Percentiles rank a stretch among this genome's conserved stretches.
Evolutionary conservation across 2,113 vertebrate genomes (phyloP).

Genomic region (Paramormyrops kingsleyae): DNA sequence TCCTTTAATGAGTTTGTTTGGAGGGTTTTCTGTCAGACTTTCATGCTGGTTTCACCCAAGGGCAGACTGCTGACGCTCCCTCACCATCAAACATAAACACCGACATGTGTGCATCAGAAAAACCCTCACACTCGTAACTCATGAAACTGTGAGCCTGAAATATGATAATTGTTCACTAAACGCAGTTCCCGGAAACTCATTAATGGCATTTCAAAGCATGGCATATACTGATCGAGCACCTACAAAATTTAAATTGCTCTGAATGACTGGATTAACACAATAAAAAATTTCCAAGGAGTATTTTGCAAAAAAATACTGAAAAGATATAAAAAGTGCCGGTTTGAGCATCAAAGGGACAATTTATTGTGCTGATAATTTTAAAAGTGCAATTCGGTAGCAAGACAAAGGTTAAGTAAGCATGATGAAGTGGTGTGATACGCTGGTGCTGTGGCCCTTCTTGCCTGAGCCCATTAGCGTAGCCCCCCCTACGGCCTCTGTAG

Average conservation of each 20-base stretch:
- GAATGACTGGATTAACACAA: neutral
- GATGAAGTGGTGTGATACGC: neutral
- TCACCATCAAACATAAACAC: slow-evolving; percentile 12
- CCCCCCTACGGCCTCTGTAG: neutral
- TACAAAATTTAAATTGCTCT: neutral
- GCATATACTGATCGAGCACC: neutral
- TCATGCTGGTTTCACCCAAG: slow-evolving; percentile 7
- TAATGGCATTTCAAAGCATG: neutral
- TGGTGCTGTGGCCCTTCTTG: neutral
- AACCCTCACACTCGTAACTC: neutral
- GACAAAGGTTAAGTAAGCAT: neutral
- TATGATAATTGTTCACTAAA: neutral
- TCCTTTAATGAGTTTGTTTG: neutral
- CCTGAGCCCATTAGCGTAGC: neutral
- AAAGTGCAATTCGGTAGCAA: neutral
- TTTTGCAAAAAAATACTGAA: neutral
- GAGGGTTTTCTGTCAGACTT: slow-evolving; percentile 11
- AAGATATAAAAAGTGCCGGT: neutral
- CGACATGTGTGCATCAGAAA: neutral
- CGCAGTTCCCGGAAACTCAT: neutral
- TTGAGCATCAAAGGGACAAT: neutral
- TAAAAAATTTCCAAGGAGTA: neutral
- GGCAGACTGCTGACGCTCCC: neutral
- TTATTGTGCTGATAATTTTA: neutral
- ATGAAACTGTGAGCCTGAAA: neutral